phyloP scores from a whole-genome alignment of 2,797 vertebrate species.

The Cyprinodon diabolis region DNA sequence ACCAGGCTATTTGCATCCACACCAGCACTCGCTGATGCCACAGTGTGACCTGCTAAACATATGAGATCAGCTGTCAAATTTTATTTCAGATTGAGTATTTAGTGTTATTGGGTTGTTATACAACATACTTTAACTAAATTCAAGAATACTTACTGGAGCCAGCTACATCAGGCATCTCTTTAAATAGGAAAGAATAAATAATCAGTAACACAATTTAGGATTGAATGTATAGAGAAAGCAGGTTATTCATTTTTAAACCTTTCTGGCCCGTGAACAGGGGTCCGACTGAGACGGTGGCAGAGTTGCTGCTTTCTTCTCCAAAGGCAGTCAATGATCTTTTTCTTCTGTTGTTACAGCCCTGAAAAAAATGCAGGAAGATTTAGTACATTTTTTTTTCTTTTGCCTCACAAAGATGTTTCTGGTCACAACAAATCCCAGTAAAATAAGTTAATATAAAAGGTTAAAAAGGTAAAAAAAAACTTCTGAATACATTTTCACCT shows the following conservation, averaged over 20 bases:
- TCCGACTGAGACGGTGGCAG: conserved; percentile 74
- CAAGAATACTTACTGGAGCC: conserved; percentile 59
- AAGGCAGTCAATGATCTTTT: conserved; percentile 69
- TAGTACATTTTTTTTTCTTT: neutral
- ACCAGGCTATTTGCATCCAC: conserved; percentile 60
- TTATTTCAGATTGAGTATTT: neutral
- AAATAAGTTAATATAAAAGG: neutral
- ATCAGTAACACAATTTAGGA: conserved; percentile 3
- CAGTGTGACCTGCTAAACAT: conserved; percentile 42
- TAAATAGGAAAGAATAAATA: conserved; percentile 1
- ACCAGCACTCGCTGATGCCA: conserved; percentile 4
- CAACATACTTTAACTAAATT: neutral
- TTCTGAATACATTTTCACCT: neutral
- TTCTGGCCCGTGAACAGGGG: conserved; percentile 66
- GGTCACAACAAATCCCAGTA: neutral
- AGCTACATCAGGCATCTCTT: conserved; percentile 34
- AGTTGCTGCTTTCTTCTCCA: conserved; percentile 54
- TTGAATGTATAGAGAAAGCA: neutral
- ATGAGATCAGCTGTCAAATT: conserved; percentile 12
- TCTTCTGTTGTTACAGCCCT: conserved; percentile 69
- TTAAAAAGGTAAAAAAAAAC: neutral
- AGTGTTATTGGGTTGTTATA: neutral
- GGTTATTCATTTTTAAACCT: conserved; percentile 33
- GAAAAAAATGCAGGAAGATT: neutral
- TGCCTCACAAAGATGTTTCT: neutral